These are phyloP conservation scores for Eurosta solidaginis DNA, from an alignment of 1,140 invertebrate species.

Conservation along the genomic window DNA sequence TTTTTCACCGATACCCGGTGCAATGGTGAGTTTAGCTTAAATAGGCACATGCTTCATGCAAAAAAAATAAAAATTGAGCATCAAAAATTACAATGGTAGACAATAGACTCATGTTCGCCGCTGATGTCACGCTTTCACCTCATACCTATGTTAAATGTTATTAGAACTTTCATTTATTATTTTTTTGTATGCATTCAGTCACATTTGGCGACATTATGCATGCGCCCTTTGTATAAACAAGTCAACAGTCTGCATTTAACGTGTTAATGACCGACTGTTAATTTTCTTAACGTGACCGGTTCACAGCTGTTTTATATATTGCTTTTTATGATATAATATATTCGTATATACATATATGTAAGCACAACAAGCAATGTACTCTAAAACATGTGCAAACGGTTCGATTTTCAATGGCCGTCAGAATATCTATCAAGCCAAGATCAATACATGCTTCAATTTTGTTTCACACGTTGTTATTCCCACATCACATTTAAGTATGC, in stretches of 20 bases:
- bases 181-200: background rate
- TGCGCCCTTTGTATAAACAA: background rate
- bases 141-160: background rate
- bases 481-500: background rate
- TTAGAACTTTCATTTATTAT: no score
- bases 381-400: background rate
- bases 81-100: no score
- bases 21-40: constrained; percentile 60
- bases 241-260: background rate
- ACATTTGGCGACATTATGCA: constrained; percentile 13
- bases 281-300: constrained; percentile 24
- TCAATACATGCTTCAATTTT: background rate
- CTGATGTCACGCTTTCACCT: background rate
- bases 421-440: background rate
- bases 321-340: background rate
- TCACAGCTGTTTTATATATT: background rate
- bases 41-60: background rate
- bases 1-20: constrained; percentile 69
- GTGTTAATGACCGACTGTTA: constrained; percentile 23
- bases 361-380: background rate
- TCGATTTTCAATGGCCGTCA: constrained; percentile 6
- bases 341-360: background rate
- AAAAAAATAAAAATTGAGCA: no score
- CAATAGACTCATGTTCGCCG: background rate
- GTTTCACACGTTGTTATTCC: background rate